Base-by-base conservation (phyloP, 2,113 vertebrate species). In the Carollia perspicillata region DNA sequence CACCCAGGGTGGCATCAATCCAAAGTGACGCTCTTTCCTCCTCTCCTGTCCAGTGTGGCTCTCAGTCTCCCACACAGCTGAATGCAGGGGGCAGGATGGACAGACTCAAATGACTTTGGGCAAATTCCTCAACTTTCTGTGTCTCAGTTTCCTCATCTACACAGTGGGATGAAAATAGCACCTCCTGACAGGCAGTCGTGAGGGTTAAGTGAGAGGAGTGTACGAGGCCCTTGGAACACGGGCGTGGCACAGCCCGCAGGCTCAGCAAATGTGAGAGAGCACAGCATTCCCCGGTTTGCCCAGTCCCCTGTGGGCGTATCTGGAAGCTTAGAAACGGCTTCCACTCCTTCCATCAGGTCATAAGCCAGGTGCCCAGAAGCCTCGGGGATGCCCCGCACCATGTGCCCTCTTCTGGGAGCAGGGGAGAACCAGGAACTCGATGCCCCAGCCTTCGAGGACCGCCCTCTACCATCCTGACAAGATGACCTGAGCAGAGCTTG, bases 241-340 rank as follows among this genome's bases (percentile, higher is more conserved):
- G 26, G 28, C 6, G 1, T 10, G 1, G 11, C 40, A 17, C 8
- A 28, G 7, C 6, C 23, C 0, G 0, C 22, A 1, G 40, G 9
- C 22, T 84, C 16, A 47, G 55, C 20, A 47, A 63, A 40, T 16
- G 2, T 37, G 44, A 80, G 33, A 18, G 12, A 80, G 12, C 16
- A 23, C 0, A 0, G n/a, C 8, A 1, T 17, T 40, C 71, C n/a
- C 20, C n/a, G 17, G 2, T 74, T 77, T 93, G 40, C 87, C 79
- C 11, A 66, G 30, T 49, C 12, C 37, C 8, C 35, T n/a, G 11
- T 65, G 53, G 8, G 12, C 49, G 23, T 44, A 30, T 28, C n/a
- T 51, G 18, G 18, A 14, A 66, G 69, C 35, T 47, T 20, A 84
- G 30, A 65, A 23, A 42, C 69, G n/a, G 7, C 16, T 37, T 22